Conservation (phyloP, 1,140 invertebrate species). For the Ericerus pela region DNA sequence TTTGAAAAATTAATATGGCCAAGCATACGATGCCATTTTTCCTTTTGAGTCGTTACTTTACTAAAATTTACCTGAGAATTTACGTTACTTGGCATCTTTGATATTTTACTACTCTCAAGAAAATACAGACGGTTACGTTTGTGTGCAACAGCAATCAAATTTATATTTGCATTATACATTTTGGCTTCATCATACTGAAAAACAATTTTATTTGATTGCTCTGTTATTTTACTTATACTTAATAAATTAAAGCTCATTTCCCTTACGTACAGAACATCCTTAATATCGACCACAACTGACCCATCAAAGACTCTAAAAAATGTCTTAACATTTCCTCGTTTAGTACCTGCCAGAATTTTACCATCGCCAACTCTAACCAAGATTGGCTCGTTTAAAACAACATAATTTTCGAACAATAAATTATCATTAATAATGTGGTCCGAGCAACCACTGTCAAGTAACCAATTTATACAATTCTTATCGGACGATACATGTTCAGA, state of each 20-base stretch:
- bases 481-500: no score
- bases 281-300: constrained; percentile 19
- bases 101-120: not conserved
- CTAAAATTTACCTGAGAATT: not conserved
- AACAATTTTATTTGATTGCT: no score
- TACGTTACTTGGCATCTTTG: not conserved
- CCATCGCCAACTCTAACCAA: constrained; percentile 20
- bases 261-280: constrained; percentile 18
- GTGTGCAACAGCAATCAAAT: no score
- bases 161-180: not conserved
- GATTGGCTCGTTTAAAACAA: constrained; percentile 18
- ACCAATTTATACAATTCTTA: constrained; percentile 7
- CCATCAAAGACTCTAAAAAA: constrained; percentile 16
- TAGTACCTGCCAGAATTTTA: constrained; percentile 15
- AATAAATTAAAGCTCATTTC: constrained; percentile 18
- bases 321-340: constrained; percentile 16
- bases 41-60: not conserved
- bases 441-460: constrained; percentile 24
- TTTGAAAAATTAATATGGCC: constrained; percentile 22
- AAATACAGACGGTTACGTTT: no score
- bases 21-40: constrained; percentile 14
- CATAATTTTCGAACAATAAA: constrained; percentile 15
- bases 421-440: constrained; percentile 21
- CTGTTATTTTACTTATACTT: no score
- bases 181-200: constrained; percentile 15